A percentile compares a stretch with the other conserved stretches of the same genome.
These are phyloP conservation scores for Tragopan temminckii DNA, from an alignment of 2,797 vertebrate genomes.

Conservation along the genomic window DNA sequence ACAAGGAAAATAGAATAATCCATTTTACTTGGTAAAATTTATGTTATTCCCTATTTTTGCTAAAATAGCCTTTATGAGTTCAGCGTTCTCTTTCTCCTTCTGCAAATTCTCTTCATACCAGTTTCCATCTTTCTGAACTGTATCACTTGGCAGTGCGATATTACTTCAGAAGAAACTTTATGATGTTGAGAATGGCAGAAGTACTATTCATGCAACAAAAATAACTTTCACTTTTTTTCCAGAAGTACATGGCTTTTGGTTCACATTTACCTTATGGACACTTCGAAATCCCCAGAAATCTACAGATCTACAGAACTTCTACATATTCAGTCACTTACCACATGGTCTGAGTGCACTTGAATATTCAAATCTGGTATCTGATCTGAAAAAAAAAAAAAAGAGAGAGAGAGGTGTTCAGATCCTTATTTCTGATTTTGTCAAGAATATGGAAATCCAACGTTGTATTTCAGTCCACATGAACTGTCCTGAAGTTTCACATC, in stretches of 20 bases:
- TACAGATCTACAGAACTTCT: not conserved
- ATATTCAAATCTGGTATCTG: not conserved
- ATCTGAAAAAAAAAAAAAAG: too few species aligned
- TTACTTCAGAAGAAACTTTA: not conserved
- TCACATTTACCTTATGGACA: not conserved
- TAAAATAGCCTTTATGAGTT: not conserved
- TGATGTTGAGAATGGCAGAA: not conserved
- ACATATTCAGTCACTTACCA: not conserved
- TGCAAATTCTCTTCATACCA: not conserved
- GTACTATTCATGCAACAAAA: not conserved
- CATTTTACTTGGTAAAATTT: not conserved
- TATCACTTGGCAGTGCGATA: not conserved
- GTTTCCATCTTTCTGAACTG: not conserved
- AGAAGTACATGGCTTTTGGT: not conserved
- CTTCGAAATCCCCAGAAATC: not conserved
- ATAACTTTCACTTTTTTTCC: too few species aligned
- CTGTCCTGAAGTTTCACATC: not conserved
- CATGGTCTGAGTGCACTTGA: not conserved
- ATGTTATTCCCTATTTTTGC: not conserved
- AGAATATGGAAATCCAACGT: not conserved
- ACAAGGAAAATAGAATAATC: not conserved
- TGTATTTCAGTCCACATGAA: not conserved
- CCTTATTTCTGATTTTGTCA: not conserved
- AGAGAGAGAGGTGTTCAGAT: not conserved
- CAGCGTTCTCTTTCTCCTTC: not conserved